These are phyloP conservation scores for Hemiscyllium ocellatum DNA, from an alignment of 2,113 vertebrate species.

Conservation along the genomic window DNA sequence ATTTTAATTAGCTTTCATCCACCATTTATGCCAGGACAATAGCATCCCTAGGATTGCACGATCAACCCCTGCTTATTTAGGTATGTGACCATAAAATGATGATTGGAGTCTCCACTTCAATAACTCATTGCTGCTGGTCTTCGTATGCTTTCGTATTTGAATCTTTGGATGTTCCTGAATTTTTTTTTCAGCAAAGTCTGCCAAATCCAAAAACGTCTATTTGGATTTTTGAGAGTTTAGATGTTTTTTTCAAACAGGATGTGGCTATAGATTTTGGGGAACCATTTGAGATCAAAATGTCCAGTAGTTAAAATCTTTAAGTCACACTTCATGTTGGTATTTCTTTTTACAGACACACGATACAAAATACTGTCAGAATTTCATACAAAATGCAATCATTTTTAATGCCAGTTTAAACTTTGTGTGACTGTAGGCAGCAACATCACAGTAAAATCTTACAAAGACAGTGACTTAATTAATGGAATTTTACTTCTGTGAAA, in stretches of 20 bases:
- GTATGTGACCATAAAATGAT: not conserved
- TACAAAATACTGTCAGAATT: conserved; percentile 39
- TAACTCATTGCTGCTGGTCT: not conserved
- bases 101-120: not conserved
- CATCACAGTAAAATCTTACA: conserved; percentile 64
- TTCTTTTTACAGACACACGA: conserved; percentile 46
- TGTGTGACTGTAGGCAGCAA: conserved; percentile 63
- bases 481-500: conserved; percentile 56
- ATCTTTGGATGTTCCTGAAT: not conserved
- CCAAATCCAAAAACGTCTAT: not conserved
- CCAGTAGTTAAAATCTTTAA: conserved; percentile 48
- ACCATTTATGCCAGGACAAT: not conserved
- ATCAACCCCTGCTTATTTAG: not conserved
- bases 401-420: conserved; percentile 64
- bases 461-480: conserved; percentile 12
- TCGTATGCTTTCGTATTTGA: not conserved
- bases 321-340: conserved; percentile 49
- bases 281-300: not conserved
- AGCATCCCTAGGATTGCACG: not conserved
- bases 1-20: not conserved
- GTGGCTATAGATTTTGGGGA: not conserved
- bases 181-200: not conserved
- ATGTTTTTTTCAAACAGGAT: not conserved
- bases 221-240: not conserved
- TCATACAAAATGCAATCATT: conserved; percentile 48